phyloP scores from a whole-genome alignment of 2,113 vertebrate genomes.

The Alosa alosa region DNA sequence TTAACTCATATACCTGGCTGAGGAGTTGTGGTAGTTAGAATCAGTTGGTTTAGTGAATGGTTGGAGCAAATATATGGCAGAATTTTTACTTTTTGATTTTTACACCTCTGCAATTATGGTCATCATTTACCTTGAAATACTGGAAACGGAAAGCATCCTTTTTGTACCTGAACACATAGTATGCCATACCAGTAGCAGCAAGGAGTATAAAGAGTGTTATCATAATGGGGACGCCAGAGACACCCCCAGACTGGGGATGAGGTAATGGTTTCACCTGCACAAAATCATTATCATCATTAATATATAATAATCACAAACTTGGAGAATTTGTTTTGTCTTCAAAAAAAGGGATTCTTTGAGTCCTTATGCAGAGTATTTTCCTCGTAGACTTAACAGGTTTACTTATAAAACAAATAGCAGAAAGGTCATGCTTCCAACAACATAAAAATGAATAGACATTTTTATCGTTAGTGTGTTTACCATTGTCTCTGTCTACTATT shows the following conservation, averaged over 20 bases:
- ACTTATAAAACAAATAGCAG: too few species aligned
- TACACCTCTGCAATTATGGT: neutral
- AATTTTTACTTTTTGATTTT: too few species aligned
- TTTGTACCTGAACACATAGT: conserved; percentile 71
- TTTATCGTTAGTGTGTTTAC: too few species aligned
- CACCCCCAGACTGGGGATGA: conserved; percentile 37
- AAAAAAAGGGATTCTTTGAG: neutral
- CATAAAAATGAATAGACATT: too few species aligned
- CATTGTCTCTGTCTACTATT: too few species aligned
- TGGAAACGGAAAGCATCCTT: conserved; percentile 77
- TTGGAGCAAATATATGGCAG: too few species aligned
- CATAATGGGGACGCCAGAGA: conserved; percentile 54
- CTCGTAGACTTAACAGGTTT: neutral
- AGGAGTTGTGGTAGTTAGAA: too few species aligned
- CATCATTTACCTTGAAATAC: conserved; percentile 72
- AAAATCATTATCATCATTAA: neutral
- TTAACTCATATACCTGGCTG: too few species aligned
- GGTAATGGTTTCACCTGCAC: conserved; percentile 31
- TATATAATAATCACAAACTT: neutral
- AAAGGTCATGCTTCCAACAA: too few species aligned
- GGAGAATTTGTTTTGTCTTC: neutral
- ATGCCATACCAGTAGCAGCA: conserved; percentile 61
- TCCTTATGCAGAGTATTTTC: neutral
- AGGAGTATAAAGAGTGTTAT: conserved; percentile 53
- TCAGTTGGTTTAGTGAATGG: too few species aligned